Evolutionary conservation across 2,797 vertebrate species (phyloP).

Genomic region (Pelodytes ibericus): DNA sequence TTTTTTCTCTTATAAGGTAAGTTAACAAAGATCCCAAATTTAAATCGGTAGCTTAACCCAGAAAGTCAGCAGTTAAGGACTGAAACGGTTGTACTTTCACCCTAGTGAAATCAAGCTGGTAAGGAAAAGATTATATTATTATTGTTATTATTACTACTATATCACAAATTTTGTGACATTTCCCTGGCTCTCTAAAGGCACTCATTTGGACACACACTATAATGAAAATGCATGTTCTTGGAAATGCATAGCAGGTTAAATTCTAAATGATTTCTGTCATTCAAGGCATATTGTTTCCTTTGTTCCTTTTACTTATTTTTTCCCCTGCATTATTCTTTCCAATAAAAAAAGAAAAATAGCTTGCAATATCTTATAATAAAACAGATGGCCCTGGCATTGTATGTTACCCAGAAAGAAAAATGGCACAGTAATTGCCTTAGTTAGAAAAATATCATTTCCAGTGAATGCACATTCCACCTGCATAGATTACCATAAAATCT

Average conservation of each 20-base stretch:
- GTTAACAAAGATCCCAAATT: too few relatives aligned
- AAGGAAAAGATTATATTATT: too few relatives aligned
- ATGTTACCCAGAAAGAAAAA: slow-evolving; percentile 38
- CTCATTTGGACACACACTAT: background rate
- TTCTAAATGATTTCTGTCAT: slow-evolving; percentile 17
- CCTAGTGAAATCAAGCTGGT: too few relatives aligned
- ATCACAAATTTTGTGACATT: too few relatives aligned
- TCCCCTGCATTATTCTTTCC: slow-evolving; percentile 40
- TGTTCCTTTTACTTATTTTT: slow-evolving; percentile 26
- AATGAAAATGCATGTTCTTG: background rate
- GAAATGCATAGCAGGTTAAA: slow-evolving; percentile 3
- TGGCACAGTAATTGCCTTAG: slow-evolving; percentile 52
- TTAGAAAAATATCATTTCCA: slow-evolving; percentile 49
- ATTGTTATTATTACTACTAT: too few relatives aligned
- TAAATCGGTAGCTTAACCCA: too few relatives aligned
- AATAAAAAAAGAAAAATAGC: slow-evolving; percentile 45
- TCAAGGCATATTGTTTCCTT: slow-evolving; percentile 12
- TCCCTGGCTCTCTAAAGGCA: background rate
- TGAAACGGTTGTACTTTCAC: too few relatives aligned
- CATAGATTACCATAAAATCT: slow-evolving; percentile 29
- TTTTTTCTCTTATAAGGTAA: too few relatives aligned
- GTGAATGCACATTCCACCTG: slow-evolving; percentile 34
- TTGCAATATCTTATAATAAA: slow-evolving; percentile 53
- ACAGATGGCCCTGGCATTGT: slow-evolving; percentile 40
- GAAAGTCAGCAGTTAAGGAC: too few relatives aligned